Evolutionary conservation across 2,888 invertebrate species (phyloP), one percentile per base, ranked within the genome.

Genomic region (Peribatodes rhomboidaria): DNA sequence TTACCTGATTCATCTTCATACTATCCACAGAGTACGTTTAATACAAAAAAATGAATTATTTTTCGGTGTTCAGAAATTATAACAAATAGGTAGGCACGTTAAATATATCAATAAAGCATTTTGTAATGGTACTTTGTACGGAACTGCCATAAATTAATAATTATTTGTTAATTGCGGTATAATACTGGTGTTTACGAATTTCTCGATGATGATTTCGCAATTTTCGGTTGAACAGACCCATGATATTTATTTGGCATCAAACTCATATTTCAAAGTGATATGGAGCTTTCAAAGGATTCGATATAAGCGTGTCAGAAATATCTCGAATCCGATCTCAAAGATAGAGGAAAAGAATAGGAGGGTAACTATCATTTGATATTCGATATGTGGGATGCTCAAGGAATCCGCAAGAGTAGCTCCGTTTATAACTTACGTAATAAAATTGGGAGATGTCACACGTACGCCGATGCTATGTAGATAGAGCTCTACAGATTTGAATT

Each of bases 321-420:
- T 61, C 60, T 39, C 53, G 59, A 62, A 60, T 56, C 60, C 62
- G 60, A 60, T 60, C 53, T 56, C 58, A 53, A 63, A 60, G 60
- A 67, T 67, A 59, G 56, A 58, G 61, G 57, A 61, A 50, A 66
- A 58, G 61, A 67, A 63, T 63, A 53, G 59, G 59, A 57, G 53
- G 67, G 63, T 63, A 63, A 67, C 67, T 63, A 63, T 67, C 60
- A 59, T 67, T 67, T 61, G 63, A 60, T 67, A 67, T 67, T 60
- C 63, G 67, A 67, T 67, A 57, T 67, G 56, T 54, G 67, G 52
- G 50, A 59, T 52, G 60, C 54, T 56, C 53, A 31, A 56, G 22
- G 52, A 56, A 60, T 60, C 63, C 53, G 67, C 49, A 57, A 60
- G 60, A 65, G 46, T 42, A 52, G 56, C 57, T 66, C 60, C 56